phyloP scores from a whole-genome alignment of 2,888 invertebrate species.

The Apantesis nais region DNA sequence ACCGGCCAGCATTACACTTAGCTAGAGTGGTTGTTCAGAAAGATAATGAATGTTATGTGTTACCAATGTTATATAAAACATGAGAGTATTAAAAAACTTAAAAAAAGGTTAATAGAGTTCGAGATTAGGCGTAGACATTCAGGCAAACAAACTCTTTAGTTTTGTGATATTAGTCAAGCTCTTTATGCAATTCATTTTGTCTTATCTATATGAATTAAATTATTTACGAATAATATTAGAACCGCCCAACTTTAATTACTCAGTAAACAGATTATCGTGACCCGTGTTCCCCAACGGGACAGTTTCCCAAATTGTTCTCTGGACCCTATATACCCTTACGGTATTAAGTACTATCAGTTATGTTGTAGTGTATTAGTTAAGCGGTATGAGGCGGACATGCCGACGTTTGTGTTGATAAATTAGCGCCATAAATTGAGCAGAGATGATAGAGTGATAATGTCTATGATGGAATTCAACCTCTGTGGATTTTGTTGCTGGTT shows the following conservation, averaged over 20 bases:
- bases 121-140: not conserved
- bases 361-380: conserved; percentile 11
- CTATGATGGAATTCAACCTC: conserved; percentile 20
- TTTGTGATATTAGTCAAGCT: not conserved
- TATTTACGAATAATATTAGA: not conserved
- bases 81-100: too few species aligned
- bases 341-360: conserved; percentile 9
- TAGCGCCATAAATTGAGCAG: conserved; percentile 33
- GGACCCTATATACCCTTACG: conserved; percentile 14
- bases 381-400: conserved; percentile 16
- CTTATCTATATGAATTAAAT: not conserved
- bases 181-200: not conserved
- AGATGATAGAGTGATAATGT: conserved; percentile 40
- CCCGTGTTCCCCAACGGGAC: not conserved
- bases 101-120: too few species aligned
- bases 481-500: conserved; percentile 22
- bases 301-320: conserved; percentile 9
- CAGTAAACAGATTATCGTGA: not conserved
- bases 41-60: too few species aligned
- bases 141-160: not conserved
- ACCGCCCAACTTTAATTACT: not conserved
- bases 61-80: too few species aligned
- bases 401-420: conserved; percentile 34
- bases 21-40: too few species aligned
- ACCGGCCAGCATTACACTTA: too few species aligned